These are phyloP conservation scores for Mixornis gularis DNA, from an alignment of 2,113 vertebrate species.

Conservation along the genomic window DNA sequence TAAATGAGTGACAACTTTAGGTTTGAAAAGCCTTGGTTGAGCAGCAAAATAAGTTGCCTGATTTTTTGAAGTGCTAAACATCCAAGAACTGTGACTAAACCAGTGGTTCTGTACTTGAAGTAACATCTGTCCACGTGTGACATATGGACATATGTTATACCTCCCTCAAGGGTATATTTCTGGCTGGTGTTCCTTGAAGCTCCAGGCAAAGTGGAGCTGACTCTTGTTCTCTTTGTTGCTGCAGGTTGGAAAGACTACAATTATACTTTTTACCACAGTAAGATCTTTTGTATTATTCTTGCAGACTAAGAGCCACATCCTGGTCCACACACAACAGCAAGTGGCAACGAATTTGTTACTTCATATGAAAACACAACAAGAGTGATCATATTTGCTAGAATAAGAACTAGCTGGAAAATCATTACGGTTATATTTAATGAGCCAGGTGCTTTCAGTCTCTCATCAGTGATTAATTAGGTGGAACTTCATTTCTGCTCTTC, in stretches of 20 bases:
- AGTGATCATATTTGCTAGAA: not conserved
- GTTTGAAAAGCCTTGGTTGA: not conserved
- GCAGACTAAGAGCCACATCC: not conserved
- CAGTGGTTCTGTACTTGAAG: not conserved
- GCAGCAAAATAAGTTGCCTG: not conserved
- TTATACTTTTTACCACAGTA: not conserved
- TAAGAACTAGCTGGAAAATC: not conserved
- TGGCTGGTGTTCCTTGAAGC: not conserved
- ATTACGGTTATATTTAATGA: not conserved
- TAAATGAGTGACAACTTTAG: not conserved
- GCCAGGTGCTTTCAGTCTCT: not conserved
- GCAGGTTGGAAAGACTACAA: not conserved
- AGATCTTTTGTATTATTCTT: not conserved
- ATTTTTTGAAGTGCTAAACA: not conserved
- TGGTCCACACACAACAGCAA: not conserved
- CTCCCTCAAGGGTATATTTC: not conserved
- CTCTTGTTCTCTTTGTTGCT: not conserved
- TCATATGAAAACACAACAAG: not conserved
- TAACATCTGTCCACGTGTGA: not conserved
- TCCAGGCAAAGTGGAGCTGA: not conserved
- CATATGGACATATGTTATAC: not conserved
- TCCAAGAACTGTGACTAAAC: not conserved
- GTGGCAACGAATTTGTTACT: not conserved
- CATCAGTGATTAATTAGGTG: not conserved
- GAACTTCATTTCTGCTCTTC: not conserved